These are phyloP conservation scores for Cerastis leucographa DNA, from an alignment of 2,888 invertebrate genomes.

Conservation along the genomic window DNA sequence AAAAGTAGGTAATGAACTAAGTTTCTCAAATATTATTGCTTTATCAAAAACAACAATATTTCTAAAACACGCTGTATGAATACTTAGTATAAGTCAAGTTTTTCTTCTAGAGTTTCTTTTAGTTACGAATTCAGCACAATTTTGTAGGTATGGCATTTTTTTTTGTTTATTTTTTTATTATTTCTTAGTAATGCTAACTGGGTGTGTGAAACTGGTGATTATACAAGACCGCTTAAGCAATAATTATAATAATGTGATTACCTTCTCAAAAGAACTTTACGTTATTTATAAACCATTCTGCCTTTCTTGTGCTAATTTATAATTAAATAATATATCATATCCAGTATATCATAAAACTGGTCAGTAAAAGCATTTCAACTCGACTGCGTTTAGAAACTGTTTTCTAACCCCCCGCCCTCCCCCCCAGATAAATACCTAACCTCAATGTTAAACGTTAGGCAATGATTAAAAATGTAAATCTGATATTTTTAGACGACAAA, in stretches of 20 bases:
- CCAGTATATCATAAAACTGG: constrained; percentile 13
- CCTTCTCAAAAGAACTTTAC: constrained; percentile 10
- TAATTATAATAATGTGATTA: background rate
- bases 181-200: constrained; percentile 18
- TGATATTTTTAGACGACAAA: constrained; percentile 85
- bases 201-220: constrained; percentile 30
- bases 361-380: constrained; percentile 58
- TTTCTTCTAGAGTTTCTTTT: constrained; percentile 46
- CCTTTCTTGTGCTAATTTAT: constrained; percentile 2
- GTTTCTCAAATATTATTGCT: background rate
- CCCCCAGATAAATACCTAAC: constrained; percentile 39
- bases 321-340: background rate
- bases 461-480: constrained; percentile 88
- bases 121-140: constrained; percentile 62
- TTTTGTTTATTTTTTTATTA: constrained; percentile 7
- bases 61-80: constrained; percentile 46
- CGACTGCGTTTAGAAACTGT: constrained; percentile 39
- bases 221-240: constrained; percentile 1
- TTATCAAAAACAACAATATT: constrained; percentile 35
- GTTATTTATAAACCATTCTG: constrained; percentile 17
- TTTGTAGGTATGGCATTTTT: constrained; percentile 27
- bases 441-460: constrained; percentile 69
- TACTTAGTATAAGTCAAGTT: constrained; percentile 54
- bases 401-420: background rate
- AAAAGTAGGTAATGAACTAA: background rate